phyloP scores from a whole-genome alignment of 2,797 vertebrate species.

The Danionella dracula region DNA sequence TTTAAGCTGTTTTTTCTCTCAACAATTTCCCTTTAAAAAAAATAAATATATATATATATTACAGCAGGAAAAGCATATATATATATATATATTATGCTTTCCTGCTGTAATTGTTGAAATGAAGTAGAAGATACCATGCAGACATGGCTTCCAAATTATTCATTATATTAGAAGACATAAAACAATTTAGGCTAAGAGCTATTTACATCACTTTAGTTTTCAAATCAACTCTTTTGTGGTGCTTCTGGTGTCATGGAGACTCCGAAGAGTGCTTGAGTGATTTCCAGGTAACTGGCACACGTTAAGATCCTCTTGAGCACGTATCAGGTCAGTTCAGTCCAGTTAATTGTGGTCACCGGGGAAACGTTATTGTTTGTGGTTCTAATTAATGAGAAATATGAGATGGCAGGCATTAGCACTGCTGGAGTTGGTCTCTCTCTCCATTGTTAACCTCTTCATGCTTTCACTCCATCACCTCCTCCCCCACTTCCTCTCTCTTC shows the following conservation, averaged over 20 bases:
- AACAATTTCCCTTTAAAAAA: no score
- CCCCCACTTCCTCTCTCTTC: conserved; percentile 52
- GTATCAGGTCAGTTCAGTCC: conserved; percentile 23
- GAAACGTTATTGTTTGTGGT: conserved; percentile 58
- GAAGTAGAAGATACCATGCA: no score
- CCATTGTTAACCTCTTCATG: conserved; percentile 38
- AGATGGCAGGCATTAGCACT: conserved; percentile 37
- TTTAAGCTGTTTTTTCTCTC: no score
- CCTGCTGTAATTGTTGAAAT: no score
- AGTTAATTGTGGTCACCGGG: conserved; percentile 49
- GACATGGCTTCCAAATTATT: no score
- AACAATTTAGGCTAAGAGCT: background rate
- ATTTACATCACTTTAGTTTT: background rate
- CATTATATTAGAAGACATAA: background rate
- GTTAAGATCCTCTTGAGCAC: conserved; percentile 31
- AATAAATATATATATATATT: no score
- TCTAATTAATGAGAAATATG: conserved; percentile 67
- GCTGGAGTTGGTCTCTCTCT: conserved; percentile 41
- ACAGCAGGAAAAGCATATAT: no score
- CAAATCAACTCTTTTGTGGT: background rate
- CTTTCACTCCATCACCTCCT: conserved; percentile 39
- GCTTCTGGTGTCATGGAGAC: background rate
- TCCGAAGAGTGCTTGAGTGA: background rate
- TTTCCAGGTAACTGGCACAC: conserved; percentile 27
- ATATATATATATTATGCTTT: no score